These are phyloP conservation scores for Ochropleura leucogaster DNA, from an alignment of 2,888 invertebrate species.

Conservation along the genomic window DNA sequence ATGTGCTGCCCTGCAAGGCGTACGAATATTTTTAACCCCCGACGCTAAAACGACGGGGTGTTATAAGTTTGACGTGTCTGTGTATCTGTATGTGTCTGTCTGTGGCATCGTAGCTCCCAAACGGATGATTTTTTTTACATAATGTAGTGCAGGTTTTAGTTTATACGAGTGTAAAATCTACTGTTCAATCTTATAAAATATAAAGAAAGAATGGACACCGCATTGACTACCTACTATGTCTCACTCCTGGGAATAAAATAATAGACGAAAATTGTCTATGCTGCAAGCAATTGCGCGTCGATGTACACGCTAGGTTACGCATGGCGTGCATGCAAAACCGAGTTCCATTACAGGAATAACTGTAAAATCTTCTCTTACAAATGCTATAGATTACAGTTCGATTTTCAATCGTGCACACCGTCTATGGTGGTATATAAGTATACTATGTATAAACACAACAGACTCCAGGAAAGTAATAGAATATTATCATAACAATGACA, in stretches of 20 bases:
- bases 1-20: no score
- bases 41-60: no score
- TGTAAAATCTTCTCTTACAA: neutral
- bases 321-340: neutral
- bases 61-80: no score
- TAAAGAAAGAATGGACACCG: neutral
- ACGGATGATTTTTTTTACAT: no score
- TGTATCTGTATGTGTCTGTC: no score
- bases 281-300: neutral
- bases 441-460: neutral
- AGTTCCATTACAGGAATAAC: neutral
- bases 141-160: no score
- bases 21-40: no score
- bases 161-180: no score
- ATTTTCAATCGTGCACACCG: no score
- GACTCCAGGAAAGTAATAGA: constrained; percentile 26
- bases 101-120: no score
- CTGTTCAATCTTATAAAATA: neutral
- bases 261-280: neutral
- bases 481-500: constrained; percentile 40
- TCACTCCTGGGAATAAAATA: neutral
- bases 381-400: no score
- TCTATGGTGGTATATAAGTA: neutral
- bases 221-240: neutral
- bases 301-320: neutral